Percentiles rank a stretch among this genome's conserved stretches.
Conservation (phyloP, 2,113 vertebrate genomes). For the Ranitomeya variabilis region DNA sequence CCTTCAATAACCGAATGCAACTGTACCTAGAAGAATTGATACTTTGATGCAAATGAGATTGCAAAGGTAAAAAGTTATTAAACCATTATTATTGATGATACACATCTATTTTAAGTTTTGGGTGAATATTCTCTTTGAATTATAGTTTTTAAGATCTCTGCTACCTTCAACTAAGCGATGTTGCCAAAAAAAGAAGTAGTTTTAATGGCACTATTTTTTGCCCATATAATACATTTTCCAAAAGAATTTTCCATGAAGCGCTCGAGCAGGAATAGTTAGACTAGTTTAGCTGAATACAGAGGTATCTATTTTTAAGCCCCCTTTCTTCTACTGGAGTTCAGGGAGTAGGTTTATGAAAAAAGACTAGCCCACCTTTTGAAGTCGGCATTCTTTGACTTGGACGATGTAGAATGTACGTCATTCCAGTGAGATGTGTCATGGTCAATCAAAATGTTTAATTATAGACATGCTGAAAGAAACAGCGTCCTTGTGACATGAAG, state of each 20-base stretch:
- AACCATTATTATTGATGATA: too few relatives aligned
- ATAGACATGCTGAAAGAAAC: constrained; percentile 52
- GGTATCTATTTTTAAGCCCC: constrained; percentile 26
- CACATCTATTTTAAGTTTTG: not conserved
- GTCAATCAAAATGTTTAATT: constrained; percentile 44
- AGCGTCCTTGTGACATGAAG: constrained; percentile 42
- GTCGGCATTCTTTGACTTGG: not conserved
- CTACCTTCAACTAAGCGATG: not conserved
- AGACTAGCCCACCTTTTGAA: constrained; percentile 19
- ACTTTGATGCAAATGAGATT: too few relatives aligned
- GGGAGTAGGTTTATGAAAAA: constrained; percentile 25
- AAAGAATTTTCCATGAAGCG: constrained; percentile 44
- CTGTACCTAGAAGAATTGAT: too few relatives aligned
- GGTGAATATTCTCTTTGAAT: not conserved
- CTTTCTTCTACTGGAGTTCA: not conserved
- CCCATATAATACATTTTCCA: constrained; percentile 21
- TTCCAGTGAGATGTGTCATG: constrained; percentile 42
- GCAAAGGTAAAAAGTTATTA: too few relatives aligned
- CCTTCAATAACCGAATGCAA: too few relatives aligned
- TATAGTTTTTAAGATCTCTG: not conserved
- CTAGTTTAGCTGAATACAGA: not conserved
- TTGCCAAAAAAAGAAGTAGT: not conserved
- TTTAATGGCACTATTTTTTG: not conserved
- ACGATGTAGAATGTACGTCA: constrained; percentile 21
- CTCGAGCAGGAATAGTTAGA: not conserved